These are phyloP conservation scores for Porites rus DNA, from an alignment of 92 coral and sea anemone species.

Conservation along the genomic window DNA sequence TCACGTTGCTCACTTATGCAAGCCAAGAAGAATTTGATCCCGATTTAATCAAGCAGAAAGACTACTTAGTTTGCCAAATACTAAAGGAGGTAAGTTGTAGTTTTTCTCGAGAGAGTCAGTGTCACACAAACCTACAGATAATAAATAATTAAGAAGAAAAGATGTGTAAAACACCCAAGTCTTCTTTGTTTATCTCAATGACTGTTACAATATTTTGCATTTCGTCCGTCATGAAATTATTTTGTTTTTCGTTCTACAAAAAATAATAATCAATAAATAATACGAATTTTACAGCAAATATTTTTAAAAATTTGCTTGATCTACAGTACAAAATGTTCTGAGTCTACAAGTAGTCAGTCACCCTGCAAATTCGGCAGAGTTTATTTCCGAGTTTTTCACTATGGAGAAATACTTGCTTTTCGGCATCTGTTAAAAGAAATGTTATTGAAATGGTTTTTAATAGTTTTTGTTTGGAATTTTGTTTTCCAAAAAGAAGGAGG, in stretches of 20 bases:
- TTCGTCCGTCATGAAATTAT: neutral
- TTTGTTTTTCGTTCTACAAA: neutral
- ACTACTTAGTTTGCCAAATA: neutral
- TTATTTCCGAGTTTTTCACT: too few species aligned
- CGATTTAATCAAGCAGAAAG: neutral
- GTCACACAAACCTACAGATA: conserved; percentile 2
- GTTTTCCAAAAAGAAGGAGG: too few species aligned
- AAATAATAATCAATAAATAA: too few species aligned
- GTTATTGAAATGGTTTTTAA: too few species aligned
- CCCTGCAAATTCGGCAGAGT: too few species aligned
- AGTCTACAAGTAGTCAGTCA: too few species aligned
- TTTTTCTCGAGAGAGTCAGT: neutral
- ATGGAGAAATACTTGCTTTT: neutral
- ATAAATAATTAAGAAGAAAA: conserved; percentile 2
- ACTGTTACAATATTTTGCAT: neutral
- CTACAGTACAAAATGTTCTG: too few species aligned
- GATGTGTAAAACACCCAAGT: neutral
- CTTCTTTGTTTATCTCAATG: neutral
- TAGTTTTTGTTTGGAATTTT: neutral
- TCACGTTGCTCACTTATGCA: neutral
- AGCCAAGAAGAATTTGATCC: neutral
- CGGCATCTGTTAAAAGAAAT: too few species aligned
- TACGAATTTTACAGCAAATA: neutral
- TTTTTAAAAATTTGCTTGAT: too few species aligned
- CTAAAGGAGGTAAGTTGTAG: neutral